Percentiles rank a stretch among this genome's conserved stretches.
These are phyloP conservation scores for Catharus fuscescens DNA, from an alignment of 2,113 vertebrate genomes.

Conservation along the genomic window DNA sequence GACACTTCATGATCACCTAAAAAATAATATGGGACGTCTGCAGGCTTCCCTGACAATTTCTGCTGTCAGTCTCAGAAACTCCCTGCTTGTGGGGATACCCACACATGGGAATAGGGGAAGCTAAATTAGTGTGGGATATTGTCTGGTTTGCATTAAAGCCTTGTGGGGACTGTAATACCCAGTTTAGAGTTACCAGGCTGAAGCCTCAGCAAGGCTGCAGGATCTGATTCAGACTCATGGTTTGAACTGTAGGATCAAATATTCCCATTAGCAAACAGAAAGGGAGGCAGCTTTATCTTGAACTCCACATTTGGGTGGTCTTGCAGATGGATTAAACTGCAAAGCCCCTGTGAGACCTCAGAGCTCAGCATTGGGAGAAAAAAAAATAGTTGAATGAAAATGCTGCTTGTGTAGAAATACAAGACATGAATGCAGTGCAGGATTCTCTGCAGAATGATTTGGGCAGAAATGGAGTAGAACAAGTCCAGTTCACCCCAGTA, in stretches of 20 bases:
- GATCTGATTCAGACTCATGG: not conserved
- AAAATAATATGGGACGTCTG: not conserved
- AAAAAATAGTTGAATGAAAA: not conserved
- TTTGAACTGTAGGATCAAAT: not conserved
- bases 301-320: not conserved
- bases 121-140: not conserved
- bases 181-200: not conserved
- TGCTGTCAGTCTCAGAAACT: not conserved
- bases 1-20: not conserved
- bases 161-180: not conserved
- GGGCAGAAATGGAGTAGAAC: not conserved
- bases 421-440: not conserved
- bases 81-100: not conserved
- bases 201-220: not conserved
- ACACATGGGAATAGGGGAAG: not conserved
- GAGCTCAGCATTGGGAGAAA: not conserved
- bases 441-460: not conserved
- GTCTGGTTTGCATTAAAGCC: not conserved
- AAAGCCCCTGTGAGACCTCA: not conserved
- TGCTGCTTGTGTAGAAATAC: not conserved
- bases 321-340: not conserved
- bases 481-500: not conserved
- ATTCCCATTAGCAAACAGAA: not conserved
- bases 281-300: not conserved
- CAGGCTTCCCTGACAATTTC: not conserved